Evolutionary conservation across 1,140 invertebrate genomes (phyloP), one percentile per base, ranked within the genome.

Genomic region (Drosophila kurseongensis): DNA sequence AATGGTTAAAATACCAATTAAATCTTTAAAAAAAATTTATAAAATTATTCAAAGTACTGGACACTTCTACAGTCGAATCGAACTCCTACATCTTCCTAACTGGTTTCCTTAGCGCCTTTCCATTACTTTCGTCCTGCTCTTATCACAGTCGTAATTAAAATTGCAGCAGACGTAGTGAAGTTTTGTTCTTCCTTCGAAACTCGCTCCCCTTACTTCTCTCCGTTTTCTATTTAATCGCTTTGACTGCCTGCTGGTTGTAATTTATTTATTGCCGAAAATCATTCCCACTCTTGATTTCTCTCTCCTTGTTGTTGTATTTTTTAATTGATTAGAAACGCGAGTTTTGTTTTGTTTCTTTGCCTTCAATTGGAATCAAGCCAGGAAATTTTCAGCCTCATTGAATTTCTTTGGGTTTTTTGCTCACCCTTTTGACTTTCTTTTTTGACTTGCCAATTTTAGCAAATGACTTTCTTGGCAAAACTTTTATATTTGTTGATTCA

Each of bases 381-480:
- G 38, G 6, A 67, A 55, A 75, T 76, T 76, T 76, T 76, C 72
- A 76, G 73, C 38, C 72, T 76, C 73, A 76, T 76, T 75, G 72
- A 75, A 65, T 71, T 71, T 47, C 16, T 57, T 69, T 16, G 35
- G 14, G 16, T 5, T 45, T 67, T 47, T 72, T 35, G 6, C 40
- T 27, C 16, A 62, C 8, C 14, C 16, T 54, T 32, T 32, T 60
- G 48, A 12, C 18, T 62, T 23, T 73, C 7, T 44, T 36, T 52
- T 50, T 48, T 27, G 59, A n/a, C 55, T 63, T 51, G 42, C 40
- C 75, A 78, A 78, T 78, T 78, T 78, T 54, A 78, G 65, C 52
- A 78, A 78, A 78, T 78, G 65, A 78, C 75, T 78, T 69, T 78
- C 45, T 78, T 78, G 75, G 75, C 75, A 63, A 40, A 78, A 76